Evolutionary conservation across 2,113 vertebrate genomes (phyloP), one percentile per base, ranked within the genome.

Genomic region (Polypterus bichir): DNA sequence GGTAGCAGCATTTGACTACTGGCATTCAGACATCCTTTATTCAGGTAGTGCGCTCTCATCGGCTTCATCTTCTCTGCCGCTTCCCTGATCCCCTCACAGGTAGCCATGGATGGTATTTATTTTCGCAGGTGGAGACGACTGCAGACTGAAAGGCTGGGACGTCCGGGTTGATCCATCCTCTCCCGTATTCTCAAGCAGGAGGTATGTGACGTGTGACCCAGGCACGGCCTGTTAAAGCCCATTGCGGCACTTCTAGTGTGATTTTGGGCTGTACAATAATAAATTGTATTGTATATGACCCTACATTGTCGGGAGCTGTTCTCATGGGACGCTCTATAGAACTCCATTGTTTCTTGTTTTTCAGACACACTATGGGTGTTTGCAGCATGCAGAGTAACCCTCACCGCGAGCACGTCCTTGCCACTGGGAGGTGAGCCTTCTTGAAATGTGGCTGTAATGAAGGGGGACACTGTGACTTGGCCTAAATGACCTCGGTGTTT

Each of bases 1-100:
- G 96, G 86, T 95, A 47, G 81, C 93, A 7, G 94, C 94, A 47
- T 99, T 99, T 72, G 86, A 94, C 71, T 95, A 93, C 77, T 99
- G 96, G 96, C 87, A 92, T 73, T 89, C 84, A 0, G 82, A 91
- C 46, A 45, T 89, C 0, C 64, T 98, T 54, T 99, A 92, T 63
- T 94, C 96, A 69, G 96, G 96, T 99, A 49, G 76, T 52, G 51
- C 6, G 6, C 4, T 9, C 48, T 48, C 9, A n/a, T 57, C 57
- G 46, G 49, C 56, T 45, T 49, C 27, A 27, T 27, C 27, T 27
- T 27, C 27, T 27, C 27, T 27, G 27, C 27, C 27, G 27, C 27
- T 27, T 27, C 27, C 27, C 27, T 27, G 27, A 27, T 27, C 27
- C 27, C 27, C 27, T 27, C 27, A 2, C 27, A 27, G 27, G 27